Evolutionary conservation across 1,140 invertebrate species (phyloP).

Genomic region (Harpegnathos saltator): DNA sequence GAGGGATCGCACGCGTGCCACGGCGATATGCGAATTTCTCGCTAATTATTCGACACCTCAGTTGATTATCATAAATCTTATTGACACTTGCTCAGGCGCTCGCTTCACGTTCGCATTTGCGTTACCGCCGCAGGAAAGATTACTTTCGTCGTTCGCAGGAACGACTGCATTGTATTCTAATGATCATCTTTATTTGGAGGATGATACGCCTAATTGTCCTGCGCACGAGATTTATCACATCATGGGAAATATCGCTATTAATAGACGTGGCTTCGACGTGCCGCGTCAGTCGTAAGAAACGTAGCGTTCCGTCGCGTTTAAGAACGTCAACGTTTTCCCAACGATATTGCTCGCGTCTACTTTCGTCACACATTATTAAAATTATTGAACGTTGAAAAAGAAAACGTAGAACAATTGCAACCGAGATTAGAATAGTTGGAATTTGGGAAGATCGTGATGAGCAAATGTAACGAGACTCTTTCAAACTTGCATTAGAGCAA

Average conservation of each 20-base stretch:
- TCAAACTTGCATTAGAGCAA: too few species aligned
- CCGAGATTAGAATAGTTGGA: too few species aligned
- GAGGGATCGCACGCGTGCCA: constrained; percentile 17
- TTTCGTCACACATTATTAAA: too few species aligned
- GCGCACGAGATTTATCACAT: constrained; percentile 24
- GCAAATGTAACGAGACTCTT: too few species aligned
- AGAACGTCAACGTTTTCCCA: neutral
- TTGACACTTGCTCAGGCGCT: constrained; percentile 64
- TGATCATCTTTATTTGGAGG: constrained; percentile 36
- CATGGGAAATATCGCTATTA: constrained; percentile 26
- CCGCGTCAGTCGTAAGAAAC: neutral
- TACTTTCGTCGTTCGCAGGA: constrained; percentile 31
- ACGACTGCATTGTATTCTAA: constrained; percentile 54
- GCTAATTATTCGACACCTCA: constrained; percentile 76
- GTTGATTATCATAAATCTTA: constrained; percentile 79
- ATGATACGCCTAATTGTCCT: neutral
- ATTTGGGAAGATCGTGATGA: too few species aligned
- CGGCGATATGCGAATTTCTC: constrained; percentile 42
- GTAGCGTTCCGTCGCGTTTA: neutral
- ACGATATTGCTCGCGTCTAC: too few species aligned
- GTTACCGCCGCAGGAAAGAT: constrained; percentile 33
- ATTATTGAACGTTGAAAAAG: too few species aligned
- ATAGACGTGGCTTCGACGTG: neutral
- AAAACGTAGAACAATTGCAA: too few species aligned
- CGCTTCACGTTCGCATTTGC: too few species aligned